Evolutionary conservation across 2,113 vertebrate genomes (phyloP), one percentile per base, ranked within the genome.

Genomic region (Vulpes vulpes): DNA sequence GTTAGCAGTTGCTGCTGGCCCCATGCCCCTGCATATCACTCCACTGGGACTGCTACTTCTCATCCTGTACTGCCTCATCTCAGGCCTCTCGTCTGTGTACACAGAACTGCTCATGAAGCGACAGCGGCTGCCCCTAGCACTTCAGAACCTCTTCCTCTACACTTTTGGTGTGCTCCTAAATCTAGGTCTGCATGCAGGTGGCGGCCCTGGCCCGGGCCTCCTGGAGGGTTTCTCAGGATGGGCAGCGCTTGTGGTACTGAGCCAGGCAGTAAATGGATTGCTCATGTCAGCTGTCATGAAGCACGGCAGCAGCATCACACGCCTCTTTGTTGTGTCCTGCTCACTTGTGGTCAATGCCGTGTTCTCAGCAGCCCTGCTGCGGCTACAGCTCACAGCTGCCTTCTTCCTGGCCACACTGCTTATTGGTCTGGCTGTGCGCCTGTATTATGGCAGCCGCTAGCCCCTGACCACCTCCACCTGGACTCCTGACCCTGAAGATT

Each of bases 271-370:
- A 19, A 99, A 99, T 0, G 99, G 99, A 14, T 99, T 99, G 80
- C 98, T 99, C 60, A 99, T 99, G 99, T 99, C 99, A 0, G 98
- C 99, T 43, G 99, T 99, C 96, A 99, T 99, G 98, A 99, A 99
- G 98, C 99, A 99, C 9, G 99, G 99, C 98, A 99, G 99, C 80
- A 99, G 99, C 94, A 99, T 99, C 98, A 99, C 99, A 5, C 99
- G 99, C 51, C 99, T 99, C 64, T 99, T 99, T 9, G 93, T 99
- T 67, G 99, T 99, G 97, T 99, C 99, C 98, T 99, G 99, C 96
- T 99, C 99, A 14, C 99, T 99, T 98, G 98, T 99, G 95, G 99
- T 99, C 49, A 99, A 99, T 0, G 99, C 99, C 0, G 51, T 99
- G 51, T 97, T 99, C 43, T 99, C 99, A 0, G 99, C 99, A 84